These are phyloP conservation scores for Nomada hirtipes DNA, from an alignment of 2,888 invertebrate genomes.

Conservation along the genomic window DNA sequence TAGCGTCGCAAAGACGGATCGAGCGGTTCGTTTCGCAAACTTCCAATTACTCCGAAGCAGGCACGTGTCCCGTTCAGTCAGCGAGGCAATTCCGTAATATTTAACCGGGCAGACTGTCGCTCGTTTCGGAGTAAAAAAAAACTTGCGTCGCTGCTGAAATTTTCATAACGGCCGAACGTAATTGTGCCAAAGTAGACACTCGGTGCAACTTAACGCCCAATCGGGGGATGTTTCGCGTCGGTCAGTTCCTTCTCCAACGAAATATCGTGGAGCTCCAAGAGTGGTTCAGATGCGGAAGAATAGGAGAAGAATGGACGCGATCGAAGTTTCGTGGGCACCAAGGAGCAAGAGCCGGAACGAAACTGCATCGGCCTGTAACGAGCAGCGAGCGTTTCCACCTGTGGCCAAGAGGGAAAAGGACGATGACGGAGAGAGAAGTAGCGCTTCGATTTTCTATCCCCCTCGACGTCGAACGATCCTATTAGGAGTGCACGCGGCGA, in stretches of 20 bases:
- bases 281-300: not conserved
- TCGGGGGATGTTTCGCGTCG: not conserved
- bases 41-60: not conserved
- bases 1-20: constrained; percentile 18
- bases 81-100: no score
- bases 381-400: constrained; percentile 56
- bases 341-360: constrained; percentile 35
- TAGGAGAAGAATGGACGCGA: not conserved
- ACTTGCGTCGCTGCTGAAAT: not conserved
- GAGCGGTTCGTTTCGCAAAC: constrained; percentile 4
- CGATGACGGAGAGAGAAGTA: not conserved
- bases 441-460: constrained; percentile 50
- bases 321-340: constrained; percentile 25
- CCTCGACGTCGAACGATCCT: constrained; percentile 65
- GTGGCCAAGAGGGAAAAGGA: constrained; percentile 29
- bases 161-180: not conserved
- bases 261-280: not conserved
- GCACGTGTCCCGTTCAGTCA: no score
- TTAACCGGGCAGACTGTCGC: no score
- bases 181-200: not conserved
- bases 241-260: no score
- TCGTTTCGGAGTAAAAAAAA: not conserved
- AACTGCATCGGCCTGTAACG: constrained; percentile 36
- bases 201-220: not conserved
- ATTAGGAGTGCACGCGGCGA: constrained; percentile 74